Evolutionary conservation across 1,140 invertebrate species (phyloP), one percentile per base, ranked within the genome.

Genomic region (Amyelois transitella): DNA sequence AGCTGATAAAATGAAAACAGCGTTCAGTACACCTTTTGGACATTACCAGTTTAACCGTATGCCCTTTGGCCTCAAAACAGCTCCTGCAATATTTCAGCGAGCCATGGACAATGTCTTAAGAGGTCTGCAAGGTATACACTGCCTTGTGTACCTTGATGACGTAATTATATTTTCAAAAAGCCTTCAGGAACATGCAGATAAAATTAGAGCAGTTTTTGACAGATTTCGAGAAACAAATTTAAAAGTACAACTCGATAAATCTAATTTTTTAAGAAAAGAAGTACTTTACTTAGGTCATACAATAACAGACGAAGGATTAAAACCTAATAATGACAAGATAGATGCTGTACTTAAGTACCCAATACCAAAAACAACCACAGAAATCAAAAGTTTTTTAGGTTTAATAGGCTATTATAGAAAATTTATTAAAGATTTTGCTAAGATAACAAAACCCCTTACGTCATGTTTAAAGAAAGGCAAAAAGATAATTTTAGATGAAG

Each of bases 21-120:
- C 71, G 0, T 79, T 81, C 47, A 62, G 69, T 0, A 74, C 69
- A 1, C 70, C 68, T 0, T 59, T 60, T 6, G 72, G 73, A 0
- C 65, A 75, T n/a, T 81, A 60, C 43, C 67, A 83, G 48, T 81
- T 45, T 56, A 64, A 62, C 1, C 7, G 61, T 5, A 66, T 74
- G 53, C 67, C 69, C 0, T 81, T 85, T 59, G 81, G 81, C 0
- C 45, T 86, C 0, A 68, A 59, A 4, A 80, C 73, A 44, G 76
- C 69, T 6, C 75, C 81, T 5, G 62, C 63, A 0, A 58, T 68
- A 0, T 87, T 77, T 55, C 75, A 88, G 55, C 24, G 77, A 20
- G 53, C 78, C 2, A 85, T 90, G 58, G 71, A 90, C 43, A 63
- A 51, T 6, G 67, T 86, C 0, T 65, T 90, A 22, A 21, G 51